Conservation (phyloP, 2,888 invertebrate species). For the Cephus pygmeus region DNA sequence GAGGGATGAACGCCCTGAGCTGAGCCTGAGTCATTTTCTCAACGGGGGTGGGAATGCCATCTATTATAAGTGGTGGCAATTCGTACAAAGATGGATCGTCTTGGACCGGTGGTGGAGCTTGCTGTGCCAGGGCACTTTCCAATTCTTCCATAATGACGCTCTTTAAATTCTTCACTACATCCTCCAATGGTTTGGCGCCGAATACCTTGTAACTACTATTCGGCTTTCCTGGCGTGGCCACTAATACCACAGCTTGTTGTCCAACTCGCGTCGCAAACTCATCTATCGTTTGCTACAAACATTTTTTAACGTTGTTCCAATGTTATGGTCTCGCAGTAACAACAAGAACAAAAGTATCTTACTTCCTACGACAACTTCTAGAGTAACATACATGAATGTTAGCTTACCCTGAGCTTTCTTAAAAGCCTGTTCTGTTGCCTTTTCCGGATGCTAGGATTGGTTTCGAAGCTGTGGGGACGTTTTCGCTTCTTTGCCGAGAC, state of each 20-base stretch:
- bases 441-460: constrained; percentile 95
- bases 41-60: constrained; percentile 97
- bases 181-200: constrained; percentile 95
- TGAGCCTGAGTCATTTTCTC: constrained; percentile 99
- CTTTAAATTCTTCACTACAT: constrained; percentile 91
- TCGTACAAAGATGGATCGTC: constrained; percentile 96
- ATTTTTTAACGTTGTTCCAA: neutral
- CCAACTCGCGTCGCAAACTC: constrained; percentile 97
- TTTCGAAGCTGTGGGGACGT: constrained; percentile 95
- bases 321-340: constrained; percentile 2
- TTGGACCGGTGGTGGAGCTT: constrained; percentile 85
- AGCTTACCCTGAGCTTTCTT: constrained; percentile 82
- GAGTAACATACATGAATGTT: neutral
- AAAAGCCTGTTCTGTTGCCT: constrained; percentile 93
- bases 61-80: constrained; percentile 94
- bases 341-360: constrained; percentile 3
- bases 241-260: constrained; percentile 95
- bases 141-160: constrained; percentile 95
- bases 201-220: constrained; percentile 97
- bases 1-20: constrained; percentile 93
- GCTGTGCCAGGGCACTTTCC: constrained; percentile 92
- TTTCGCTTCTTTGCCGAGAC: constrained; percentile 95
- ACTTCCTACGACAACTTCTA: neutral
- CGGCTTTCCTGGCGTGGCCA: constrained; percentile 96
- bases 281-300: constrained; percentile 87